Percentiles rank a stretch among this genome's conserved stretches.
These are phyloP conservation scores for Sisyra terminalis DNA, from an alignment of 2,888 invertebrate species.

Conservation along the genomic window DNA sequence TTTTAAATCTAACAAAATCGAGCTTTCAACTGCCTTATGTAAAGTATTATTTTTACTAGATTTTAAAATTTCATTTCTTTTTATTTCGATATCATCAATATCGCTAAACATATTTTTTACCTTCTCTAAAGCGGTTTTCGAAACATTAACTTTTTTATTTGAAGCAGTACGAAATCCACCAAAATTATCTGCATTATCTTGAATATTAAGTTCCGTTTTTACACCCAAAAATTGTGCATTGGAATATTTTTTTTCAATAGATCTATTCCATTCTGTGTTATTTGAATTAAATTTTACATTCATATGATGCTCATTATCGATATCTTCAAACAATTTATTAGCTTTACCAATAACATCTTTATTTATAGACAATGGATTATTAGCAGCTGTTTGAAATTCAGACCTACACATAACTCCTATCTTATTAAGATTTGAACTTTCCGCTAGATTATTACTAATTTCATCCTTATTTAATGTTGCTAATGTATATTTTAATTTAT, in stretches of 20 bases:
- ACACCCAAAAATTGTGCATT: too few species aligned
- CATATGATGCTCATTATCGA: background rate
- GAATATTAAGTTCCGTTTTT: too few species aligned
- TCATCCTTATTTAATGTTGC: background rate
- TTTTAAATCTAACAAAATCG: too few species aligned
- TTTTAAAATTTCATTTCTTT: background rate
- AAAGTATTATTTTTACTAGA: background rate
- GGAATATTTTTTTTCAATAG: too few species aligned
- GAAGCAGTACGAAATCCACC: constrained; percentile 1
- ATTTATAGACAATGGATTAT: background rate
- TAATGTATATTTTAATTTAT: background rate
- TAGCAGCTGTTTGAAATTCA: background rate
- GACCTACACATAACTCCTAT: too few species aligned
- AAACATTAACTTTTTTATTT: constrained; percentile 15
- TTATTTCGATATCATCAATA: constrained; percentile 18
- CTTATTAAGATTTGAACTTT: background rate
- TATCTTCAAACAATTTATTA: background rate
- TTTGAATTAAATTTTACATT: background rate
- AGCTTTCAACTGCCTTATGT: background rate
- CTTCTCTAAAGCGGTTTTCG: constrained; percentile 22
- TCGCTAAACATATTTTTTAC: constrained; percentile 19
- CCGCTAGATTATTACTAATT: background rate
- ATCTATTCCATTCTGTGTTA: background rate
- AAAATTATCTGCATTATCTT: background rate
- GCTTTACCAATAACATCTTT: background rate